Evolutionary conservation across 2,113 vertebrate genomes (phyloP), one percentile per base, ranked within the genome.

Genomic region (Oxyruncus cristatus): DNA sequence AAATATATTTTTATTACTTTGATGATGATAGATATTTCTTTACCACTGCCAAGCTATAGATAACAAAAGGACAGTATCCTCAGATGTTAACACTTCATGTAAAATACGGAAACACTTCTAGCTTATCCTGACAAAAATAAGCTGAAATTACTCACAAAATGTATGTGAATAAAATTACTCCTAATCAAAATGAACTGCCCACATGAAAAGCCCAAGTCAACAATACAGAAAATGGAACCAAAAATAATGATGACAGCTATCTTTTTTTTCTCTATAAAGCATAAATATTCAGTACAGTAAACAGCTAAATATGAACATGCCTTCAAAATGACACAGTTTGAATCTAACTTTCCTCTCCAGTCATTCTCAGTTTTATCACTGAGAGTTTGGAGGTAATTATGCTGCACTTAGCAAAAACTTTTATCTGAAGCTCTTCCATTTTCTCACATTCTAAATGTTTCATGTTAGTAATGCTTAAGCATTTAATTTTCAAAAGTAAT

Each of bases 81-180:
- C 93, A 96, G 85, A 94, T 96, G 92, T 62, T 94, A 96, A 71
- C 88, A 95, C 93, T 96, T 81, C 68, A 81, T 77, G 65, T 44
- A 70, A 96, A 90, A 92, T 94, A 70, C 24, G 82, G 90, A 96
- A 95, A 37, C 46, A 90, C 72, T 96, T 96, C 56, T 59, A 67
- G 42, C 14, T 92, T 93, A 86, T 83, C 85, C 59, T 90, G 82
- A 61, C 71, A 95, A 96, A 96, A 95, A 93, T 92, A 96, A 78
- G 3, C 46, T 86, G 79, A 90, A 93, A 95, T 92, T 88, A 77
- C 82, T 86, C 75, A 58, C 32, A 44, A 82, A 90, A 73, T 63
- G 23, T 77, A 92, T 90, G 42, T 37, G 92, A 91, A 91, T 59
- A 85, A 92, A 94, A 93, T 92, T 88, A 44, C 72, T 88, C 47